These are phyloP conservation scores for Caradrina kadenii DNA, from an alignment of 2,888 invertebrate genomes.

Conservation along the genomic window DNA sequence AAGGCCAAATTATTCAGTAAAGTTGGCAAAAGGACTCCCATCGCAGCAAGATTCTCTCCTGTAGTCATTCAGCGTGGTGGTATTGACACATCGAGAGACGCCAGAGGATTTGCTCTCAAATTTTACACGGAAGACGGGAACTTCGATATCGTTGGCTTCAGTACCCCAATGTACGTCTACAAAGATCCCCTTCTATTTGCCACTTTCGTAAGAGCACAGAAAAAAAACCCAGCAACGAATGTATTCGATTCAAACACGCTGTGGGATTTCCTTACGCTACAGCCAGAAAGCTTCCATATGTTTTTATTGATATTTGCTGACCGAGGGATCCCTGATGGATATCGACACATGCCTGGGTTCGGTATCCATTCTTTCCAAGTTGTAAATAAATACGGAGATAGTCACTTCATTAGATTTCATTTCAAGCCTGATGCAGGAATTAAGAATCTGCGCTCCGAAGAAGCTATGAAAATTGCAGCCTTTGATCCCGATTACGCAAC, in stretches of 20 bases:
- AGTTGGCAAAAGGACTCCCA: constrained; percentile 94
- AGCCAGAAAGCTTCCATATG: constrained; percentile 96
- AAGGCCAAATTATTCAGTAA: constrained; percentile 94
- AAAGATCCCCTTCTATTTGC: constrained; percentile 96
- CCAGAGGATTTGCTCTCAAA: too few relatives aligned
- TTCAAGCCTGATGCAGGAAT: constrained; percentile 96
- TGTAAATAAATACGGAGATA: constrained; percentile 93
- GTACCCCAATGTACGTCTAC: constrained; percentile 96
- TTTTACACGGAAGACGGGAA: constrained; percentile 92
- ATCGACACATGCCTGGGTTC: constrained; percentile 97
- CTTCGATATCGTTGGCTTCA: constrained; percentile 97
- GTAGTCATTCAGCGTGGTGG: constrained; percentile 95
- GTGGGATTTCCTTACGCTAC: constrained; percentile 97
- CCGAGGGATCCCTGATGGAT: constrained; percentile 97
- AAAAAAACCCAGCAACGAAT: constrained; percentile 96
- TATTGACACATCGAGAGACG: too few relatives aligned
- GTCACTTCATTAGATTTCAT: constrained; percentile 96
- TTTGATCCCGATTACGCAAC: constrained; percentile 96
- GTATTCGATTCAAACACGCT: constrained; percentile 96
- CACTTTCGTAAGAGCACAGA: constrained; percentile 97
- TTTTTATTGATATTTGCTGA: constrained; percentile 95
- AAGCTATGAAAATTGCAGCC: constrained; percentile 92
- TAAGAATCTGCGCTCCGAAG: constrained; percentile 92
- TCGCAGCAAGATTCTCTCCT: constrained; percentile 95
- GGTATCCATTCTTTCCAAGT: constrained; percentile 97